These are phyloP conservation scores for Campoletis sonorensis DNA, from an alignment of 1,140 invertebrate species.

Conservation along the genomic window DNA sequence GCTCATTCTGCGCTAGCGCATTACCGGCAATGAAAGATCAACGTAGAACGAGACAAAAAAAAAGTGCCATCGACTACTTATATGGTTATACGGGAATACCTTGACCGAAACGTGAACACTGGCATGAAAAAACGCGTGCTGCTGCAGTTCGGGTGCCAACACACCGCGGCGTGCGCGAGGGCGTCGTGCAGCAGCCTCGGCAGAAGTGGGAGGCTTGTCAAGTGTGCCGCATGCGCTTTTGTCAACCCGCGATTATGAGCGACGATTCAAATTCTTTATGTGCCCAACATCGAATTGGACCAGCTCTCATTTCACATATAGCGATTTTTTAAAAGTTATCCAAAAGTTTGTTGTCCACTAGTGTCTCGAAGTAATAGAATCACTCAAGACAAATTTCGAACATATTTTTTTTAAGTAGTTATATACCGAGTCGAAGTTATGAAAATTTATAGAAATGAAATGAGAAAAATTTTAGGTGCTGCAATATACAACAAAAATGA, in stretches of 20 bases:
- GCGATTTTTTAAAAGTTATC: too few species aligned
- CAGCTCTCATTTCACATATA: too few species aligned
- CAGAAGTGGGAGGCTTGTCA: neutral
- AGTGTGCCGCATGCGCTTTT: neutral
- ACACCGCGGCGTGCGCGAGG: neutral
- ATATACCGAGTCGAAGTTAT: too few species aligned
- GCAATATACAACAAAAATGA: too few species aligned
- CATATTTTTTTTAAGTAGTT: too few species aligned
- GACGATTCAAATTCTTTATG: conserved; percentile 50
- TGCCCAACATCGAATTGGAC: neutral
- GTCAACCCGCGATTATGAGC: neutral
- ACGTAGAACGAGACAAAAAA: neutral
- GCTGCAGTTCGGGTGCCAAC: neutral
- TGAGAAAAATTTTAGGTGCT: too few species aligned
- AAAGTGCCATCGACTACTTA: neutral
- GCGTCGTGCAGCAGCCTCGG: neutral
- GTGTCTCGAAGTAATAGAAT: too few species aligned
- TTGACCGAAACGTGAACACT: conserved; percentile 4
- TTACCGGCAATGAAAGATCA: neutral
- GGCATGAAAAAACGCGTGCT: neutral
- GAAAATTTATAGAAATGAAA: too few species aligned
- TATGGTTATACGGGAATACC: neutral
- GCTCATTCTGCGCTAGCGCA: conserved; percentile 60
- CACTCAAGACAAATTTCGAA: too few species aligned
- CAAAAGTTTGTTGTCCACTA: too few species aligned